These are phyloP conservation scores for Gorsachius magnificus DNA, from an alignment of 2,797 vertebrate genomes.

Conservation along the genomic window DNA sequence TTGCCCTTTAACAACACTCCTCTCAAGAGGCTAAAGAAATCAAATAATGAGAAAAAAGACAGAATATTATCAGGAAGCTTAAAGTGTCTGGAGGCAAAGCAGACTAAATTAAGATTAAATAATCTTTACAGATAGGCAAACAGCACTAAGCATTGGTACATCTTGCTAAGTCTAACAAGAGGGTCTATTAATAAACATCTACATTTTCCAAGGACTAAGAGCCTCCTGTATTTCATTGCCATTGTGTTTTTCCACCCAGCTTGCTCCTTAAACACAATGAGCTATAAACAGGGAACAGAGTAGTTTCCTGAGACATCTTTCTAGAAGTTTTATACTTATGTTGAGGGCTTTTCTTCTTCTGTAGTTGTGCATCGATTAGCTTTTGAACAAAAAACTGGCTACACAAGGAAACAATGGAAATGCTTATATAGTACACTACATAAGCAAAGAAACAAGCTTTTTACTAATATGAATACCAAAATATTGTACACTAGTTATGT, in stretches of 20 bases:
- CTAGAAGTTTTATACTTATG: not conserved
- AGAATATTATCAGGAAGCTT: not conserved
- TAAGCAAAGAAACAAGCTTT: not conserved
- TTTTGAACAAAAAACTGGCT: not conserved
- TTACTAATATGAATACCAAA: not conserved
- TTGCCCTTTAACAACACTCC: not conserved
- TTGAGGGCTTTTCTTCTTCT: not conserved
- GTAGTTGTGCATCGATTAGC: not conserved
- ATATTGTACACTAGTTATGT: not conserved
- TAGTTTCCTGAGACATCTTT: constrained; percentile 9
- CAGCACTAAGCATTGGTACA: not conserved
- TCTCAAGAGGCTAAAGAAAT: not conserved
- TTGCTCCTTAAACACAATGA: not conserved
- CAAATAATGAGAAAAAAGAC: not conserved
- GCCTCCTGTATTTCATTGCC: not conserved
- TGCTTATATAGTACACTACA: not conserved
- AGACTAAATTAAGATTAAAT: not conserved
- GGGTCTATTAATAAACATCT: not conserved
- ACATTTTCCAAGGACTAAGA: not conserved
- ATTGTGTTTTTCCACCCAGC: not conserved
- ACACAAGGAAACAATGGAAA: not conserved
- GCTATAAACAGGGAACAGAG: not conserved
- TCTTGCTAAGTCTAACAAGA: not conserved
- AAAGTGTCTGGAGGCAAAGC: not conserved
- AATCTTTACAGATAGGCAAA: not conserved